These are phyloP conservation scores for Phenganax subtilis DNA, from an alignment of 92 coral and sea anemone genomes.

Conservation along the genomic window DNA sequence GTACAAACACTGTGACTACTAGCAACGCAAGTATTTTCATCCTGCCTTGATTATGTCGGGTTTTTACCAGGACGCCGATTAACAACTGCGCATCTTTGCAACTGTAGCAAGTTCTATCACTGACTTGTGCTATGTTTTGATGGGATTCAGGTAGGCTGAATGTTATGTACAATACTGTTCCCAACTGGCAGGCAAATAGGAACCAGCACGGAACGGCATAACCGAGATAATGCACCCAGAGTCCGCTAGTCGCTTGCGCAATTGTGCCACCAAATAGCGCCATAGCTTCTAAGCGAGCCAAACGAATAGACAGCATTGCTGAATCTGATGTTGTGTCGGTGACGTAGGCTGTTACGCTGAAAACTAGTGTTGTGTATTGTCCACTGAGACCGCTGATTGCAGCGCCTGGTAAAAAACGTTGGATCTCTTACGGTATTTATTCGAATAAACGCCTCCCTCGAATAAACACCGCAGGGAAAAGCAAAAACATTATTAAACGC, in stretches of 20 bases:
- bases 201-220: constrained; percentile 66
- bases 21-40: constrained; percentile 60
- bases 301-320: constrained; percentile 57
- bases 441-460: too few relatives aligned
- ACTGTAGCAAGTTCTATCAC: constrained; percentile 41
- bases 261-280: constrained; percentile 78
- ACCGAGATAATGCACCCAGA: constrained; percentile 69
- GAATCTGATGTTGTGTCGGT: constrained; percentile 71
- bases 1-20: constrained; percentile 48
- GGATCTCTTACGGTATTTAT: not conserved
- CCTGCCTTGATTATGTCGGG: constrained; percentile 54
- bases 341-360: constrained; percentile 71
- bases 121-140: constrained; percentile 32
- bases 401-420: constrained; percentile 43
- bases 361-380: constrained; percentile 71
- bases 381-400: constrained; percentile 64
- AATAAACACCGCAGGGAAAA: too few relatives aligned
- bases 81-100: constrained; percentile 55
- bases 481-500: too few relatives aligned
- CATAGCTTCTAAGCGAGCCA: constrained; percentile 76
- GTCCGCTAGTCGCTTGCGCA: constrained; percentile 74
- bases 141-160: constrained; percentile 79
- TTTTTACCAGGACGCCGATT: constrained; percentile 53
- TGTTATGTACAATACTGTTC: constrained; percentile 56
- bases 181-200: constrained; percentile 60